Evolutionary conservation across 1,140 invertebrate species (phyloP), one percentile per base, ranked within the genome.

Genomic region (Acromyrmex charruanus): DNA sequence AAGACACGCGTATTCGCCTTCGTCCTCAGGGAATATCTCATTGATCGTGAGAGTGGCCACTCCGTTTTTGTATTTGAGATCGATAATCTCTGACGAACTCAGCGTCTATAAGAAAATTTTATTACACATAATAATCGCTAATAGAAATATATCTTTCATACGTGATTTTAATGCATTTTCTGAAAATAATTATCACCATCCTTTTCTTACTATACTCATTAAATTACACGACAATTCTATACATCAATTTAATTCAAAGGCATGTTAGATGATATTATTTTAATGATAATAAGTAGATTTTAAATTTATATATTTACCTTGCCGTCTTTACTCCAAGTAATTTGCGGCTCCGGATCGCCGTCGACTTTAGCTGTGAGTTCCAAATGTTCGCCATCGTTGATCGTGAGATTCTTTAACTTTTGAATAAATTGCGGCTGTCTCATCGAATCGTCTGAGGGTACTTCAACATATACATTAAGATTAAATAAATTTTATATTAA

Each of bases 21-120:
- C 98, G 95, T 99, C 98, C 95, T 99, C 98, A 1, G 98, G 98
- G 96, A 98, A 99, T 77, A 99, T 97, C 96, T 99, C 98, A 87
- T 97, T 97, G 88, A 99, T 99, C 25, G 97, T 97, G 25, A 99
- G 95, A 53, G 97, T 97, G 0, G 98, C 98, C 61, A 98, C 96
- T 39, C 98, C 97, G 92, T 97, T 98, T 94, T 98, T 98, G 93
- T 99, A 99, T 95, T 98, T 99, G 25, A 99, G 96, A 94, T 99
- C 98, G 87, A 99, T 96, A 44, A 99, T 97, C 95, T 99, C 97
- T 0, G 97, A 98, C 2, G 98, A 98, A 74, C 96, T 96, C 51
- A 98, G 94, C 14, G 95, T 91, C 95, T 96, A 44, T 3, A 44
- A 31, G 12, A 39, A 25, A 28, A 31, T 68, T 63, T 63, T 61